Conservation (phyloP, 2,888 invertebrate genomes). For the Antheraea yamamai region DNA sequence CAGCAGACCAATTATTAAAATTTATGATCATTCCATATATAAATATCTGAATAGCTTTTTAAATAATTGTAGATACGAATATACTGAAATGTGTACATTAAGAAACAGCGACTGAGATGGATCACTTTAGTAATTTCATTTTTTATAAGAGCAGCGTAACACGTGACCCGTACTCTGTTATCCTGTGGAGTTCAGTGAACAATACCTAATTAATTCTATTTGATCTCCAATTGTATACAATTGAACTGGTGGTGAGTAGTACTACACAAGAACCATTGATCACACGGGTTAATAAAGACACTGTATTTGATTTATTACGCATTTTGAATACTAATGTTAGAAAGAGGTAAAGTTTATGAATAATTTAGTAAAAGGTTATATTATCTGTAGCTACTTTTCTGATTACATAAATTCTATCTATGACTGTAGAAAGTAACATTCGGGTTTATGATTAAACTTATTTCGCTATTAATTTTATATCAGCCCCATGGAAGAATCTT, state of each 20-base stretch:
- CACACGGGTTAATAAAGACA: neutral
- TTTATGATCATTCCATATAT: neutral
- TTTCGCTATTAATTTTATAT: too few relatives aligned
- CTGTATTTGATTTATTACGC: neutral
- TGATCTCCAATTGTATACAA: conserved; percentile 2
- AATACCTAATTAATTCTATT: neutral
- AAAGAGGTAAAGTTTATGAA: too few relatives aligned
- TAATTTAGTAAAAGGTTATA: too few relatives aligned
- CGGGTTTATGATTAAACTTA: too few relatives aligned
- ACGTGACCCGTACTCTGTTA: conserved; percentile 52
- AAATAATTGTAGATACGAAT: neutral
- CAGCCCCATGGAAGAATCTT: too few relatives aligned
- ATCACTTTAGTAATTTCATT: neutral
- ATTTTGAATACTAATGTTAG: too few relatives aligned
- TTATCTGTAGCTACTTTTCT: too few relatives aligned
- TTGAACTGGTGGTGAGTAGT: neutral
- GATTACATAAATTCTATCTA: too few relatives aligned
- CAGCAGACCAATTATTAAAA: neutral
- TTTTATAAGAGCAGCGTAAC: conserved; percentile 24
- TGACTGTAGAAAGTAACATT: too few relatives aligned
- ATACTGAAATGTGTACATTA: neutral
- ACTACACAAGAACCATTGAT: neutral
- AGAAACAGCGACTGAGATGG: neutral
- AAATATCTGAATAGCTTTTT: neutral
- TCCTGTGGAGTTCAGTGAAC: neutral